phyloP scores from a whole-genome alignment of 2,113 vertebrate species.

The Charadrius vociferus region DNA sequence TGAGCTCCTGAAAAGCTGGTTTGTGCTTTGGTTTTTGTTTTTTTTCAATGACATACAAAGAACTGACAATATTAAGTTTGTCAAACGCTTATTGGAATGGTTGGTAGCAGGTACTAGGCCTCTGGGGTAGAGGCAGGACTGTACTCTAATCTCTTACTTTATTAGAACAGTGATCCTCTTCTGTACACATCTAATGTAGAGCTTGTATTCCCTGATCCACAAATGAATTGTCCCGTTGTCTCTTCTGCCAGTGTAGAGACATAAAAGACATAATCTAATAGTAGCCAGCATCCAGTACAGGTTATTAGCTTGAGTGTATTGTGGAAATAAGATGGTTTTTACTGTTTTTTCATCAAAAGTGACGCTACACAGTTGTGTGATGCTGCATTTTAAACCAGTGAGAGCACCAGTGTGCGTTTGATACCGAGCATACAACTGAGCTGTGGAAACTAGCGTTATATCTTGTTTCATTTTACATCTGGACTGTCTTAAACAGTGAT shows the following conservation, averaged over 20 bases:
- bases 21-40: too few relatives aligned
- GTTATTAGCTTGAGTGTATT: background rate
- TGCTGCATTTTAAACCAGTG: background rate
- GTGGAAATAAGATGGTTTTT: background rate
- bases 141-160: background rate
- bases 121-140: background rate
- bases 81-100: background rate
- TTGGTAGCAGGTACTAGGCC: background rate
- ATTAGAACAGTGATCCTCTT: background rate
- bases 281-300: background rate
- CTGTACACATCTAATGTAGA: fast-evolving
- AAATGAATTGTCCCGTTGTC: background rate
- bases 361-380: background rate
- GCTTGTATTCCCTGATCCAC: background rate
- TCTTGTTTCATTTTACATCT: background rate
- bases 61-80: background rate
- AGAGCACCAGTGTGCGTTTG: background rate
- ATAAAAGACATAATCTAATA: background rate
- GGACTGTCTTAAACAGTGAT: background rate
- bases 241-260: background rate
- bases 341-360: background rate
- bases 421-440: background rate
- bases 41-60: background rate
- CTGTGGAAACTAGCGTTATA: fast-evolving
- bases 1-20: background rate